Percentiles rank a stretch among this genome's conserved stretches.
These are phyloP conservation scores for Neopipo cinnamomea DNA, from an alignment of 2,113 vertebrate species.

Conservation along the genomic window DNA sequence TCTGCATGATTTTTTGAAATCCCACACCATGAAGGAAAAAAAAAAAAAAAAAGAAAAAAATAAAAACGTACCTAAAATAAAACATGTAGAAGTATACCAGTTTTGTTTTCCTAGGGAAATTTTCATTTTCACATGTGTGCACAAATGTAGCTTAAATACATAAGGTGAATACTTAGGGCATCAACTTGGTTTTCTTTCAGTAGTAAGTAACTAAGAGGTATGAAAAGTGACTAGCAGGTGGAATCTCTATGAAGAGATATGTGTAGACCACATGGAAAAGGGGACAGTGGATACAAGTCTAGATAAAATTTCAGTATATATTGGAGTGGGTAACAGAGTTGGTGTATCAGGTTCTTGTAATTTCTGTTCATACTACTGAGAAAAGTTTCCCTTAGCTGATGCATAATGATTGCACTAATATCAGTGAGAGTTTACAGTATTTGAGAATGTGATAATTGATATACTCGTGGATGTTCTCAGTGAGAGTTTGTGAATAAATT, in stretches of 20 bases:
- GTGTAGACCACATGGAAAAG: background rate
- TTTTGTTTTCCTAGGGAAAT: background rate
- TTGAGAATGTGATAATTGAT: background rate
- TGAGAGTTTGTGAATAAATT: rapidly evolving
- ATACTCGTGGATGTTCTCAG: background rate
- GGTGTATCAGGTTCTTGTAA: background rate
- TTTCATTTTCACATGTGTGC: background rate
- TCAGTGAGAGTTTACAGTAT: background rate
- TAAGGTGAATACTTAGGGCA: background rate
- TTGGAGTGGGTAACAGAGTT: background rate
- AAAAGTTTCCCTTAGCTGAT: background rate
- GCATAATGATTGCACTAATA: background rate
- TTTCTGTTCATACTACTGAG: background rate
- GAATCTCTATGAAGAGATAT: background rate
- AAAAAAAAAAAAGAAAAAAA: background rate
- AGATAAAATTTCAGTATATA: background rate
- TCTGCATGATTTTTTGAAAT: background rate
- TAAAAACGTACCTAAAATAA: background rate
- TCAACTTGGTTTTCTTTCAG: background rate
- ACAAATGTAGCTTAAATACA: background rate
- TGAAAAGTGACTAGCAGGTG: background rate
- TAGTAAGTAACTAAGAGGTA: background rate
- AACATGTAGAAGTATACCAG: background rate
- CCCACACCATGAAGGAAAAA: background rate
- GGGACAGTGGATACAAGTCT: background rate